Evolutionary conservation across 2,888 invertebrate genomes (phyloP), one percentile per base, ranked within the genome.

Genomic region (Ceramica pisi): DNA sequence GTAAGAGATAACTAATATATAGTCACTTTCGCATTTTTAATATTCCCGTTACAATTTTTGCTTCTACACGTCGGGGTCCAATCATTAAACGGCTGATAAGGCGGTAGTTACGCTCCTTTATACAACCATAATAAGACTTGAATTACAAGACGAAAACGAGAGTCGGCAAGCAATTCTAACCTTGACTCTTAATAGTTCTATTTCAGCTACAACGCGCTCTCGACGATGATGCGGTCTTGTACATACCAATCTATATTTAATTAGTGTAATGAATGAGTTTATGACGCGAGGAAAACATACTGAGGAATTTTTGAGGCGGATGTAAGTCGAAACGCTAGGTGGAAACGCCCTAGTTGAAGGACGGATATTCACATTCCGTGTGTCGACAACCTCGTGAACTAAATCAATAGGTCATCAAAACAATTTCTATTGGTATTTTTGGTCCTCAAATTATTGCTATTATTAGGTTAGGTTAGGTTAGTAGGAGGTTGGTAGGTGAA

Each of bases 141-240:
- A 31, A 31, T 31, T 6, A 31, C 3, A 6, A 31, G 31, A 48
- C 2, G n/a, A 50, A 41, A 26, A 67, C n/a, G 16, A 41, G 67
- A 51, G 38, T 48, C 8, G 8, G 48, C 19, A 41, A 41, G 14
- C 41, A 2, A 55, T 6, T 9, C 0, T 5, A 38, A 35, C 68
- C 68, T 68, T 68, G 68, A 68, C 70, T 68, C 6, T 16, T 26
- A 66, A 50, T 35, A 16, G 1, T 23, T 35, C 70, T 68, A 69
- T 68, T 67, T 67, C 23, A 35, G 41, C 44, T 19, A 31, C 53
- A n/a, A 23, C 68, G 51, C 53, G 44, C 16, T 55, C 44, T 46
- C 68, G 6, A 70, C 35, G 8, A 2, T n/a, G 3, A 55, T 55
- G 44, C 44, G 70, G n/a, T 14, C 31, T 35, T 38, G 35, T 35